Base-by-base conservation (phyloP, 2,888 invertebrate species). In the Apamea monoglypha region DNA sequence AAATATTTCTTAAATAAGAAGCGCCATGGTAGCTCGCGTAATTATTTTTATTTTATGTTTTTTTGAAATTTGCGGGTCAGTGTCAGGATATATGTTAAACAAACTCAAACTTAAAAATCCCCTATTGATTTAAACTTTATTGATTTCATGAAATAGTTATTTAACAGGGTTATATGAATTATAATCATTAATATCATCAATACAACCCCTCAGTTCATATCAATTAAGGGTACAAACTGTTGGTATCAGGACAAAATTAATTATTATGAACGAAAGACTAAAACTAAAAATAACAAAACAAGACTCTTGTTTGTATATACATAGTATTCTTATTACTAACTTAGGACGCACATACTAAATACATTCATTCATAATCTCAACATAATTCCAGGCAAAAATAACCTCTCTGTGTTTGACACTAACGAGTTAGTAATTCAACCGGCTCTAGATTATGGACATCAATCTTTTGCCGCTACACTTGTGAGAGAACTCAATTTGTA, bases 341-440 rank as follows among this genome's bases (percentile, higher is more conserved):
- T 36, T 25, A 64, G 21, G 21, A 64, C 1, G 25, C 12, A 25
- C 6, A 29, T 18, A 50, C 8, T 36, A 61, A 40, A 44, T 21
- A 64, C 16, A 72, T 56, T 21, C 7, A 36, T 29, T n/a, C 40
- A 50, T 83, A 50, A 81, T 83, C 63, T 50, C 47, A 64, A 53
- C 59, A 83, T 66, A 59, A 66, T 70, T 70, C 25, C 21, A 50
- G 32, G 66, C 68, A 53, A 70, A 68, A 66, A 14, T 63, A 63
- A 7, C 61, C 63, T 36, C 21, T 18, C 40, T 61, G 79, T 84
- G 53, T 71, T 36, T 84, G 84, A 79, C 81, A 61, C 80, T 81
- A 84, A 81, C 66, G 81, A 84, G 50, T n/a, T 59, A 79, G 59
- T 84, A 71, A 81, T 81, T 50, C 64, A 53, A 67, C 59, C 53